Evolutionary conservation across 2,113 vertebrate species (phyloP).

Genomic region (Oreochromis aureus): DNA sequence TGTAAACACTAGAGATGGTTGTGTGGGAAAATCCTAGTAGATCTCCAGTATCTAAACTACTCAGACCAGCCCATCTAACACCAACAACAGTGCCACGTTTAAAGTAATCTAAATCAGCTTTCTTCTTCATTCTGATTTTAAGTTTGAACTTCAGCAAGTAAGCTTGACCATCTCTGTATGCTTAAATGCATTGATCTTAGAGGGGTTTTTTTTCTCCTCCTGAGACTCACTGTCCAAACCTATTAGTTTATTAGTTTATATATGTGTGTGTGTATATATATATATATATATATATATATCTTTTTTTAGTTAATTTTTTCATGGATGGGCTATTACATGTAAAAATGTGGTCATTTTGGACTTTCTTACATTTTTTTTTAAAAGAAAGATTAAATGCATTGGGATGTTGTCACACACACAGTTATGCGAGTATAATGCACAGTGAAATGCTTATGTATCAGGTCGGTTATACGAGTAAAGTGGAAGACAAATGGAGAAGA

Average conservation of each 20-base stretch:
- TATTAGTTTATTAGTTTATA: background rate
- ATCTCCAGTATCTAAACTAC: background rate
- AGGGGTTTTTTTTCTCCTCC: accelerated
- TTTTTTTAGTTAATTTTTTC: background rate
- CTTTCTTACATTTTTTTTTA: background rate
- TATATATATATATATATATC: background rate
- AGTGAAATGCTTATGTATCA: background rate
- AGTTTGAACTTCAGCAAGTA: background rate
- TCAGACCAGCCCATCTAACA: background rate
- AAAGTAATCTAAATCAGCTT: background rate
- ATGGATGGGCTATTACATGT: background rate
- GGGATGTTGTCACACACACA: background rate
- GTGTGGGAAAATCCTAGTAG: background rate
- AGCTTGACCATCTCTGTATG: background rate
- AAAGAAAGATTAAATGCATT: background rate
- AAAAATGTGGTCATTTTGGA: background rate
- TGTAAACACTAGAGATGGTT: background rate
- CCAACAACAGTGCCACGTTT: background rate
- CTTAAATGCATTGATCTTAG: background rate
- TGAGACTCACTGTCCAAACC: background rate
- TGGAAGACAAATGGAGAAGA: background rate
- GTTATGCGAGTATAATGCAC: background rate
- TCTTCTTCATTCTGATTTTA: background rate
- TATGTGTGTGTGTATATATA: no score
- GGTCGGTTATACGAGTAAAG: background rate